Evolutionary conservation across 2,113 vertebrate species (phyloP).

Genomic region (Shinisaurus crocodilurus): DNA sequence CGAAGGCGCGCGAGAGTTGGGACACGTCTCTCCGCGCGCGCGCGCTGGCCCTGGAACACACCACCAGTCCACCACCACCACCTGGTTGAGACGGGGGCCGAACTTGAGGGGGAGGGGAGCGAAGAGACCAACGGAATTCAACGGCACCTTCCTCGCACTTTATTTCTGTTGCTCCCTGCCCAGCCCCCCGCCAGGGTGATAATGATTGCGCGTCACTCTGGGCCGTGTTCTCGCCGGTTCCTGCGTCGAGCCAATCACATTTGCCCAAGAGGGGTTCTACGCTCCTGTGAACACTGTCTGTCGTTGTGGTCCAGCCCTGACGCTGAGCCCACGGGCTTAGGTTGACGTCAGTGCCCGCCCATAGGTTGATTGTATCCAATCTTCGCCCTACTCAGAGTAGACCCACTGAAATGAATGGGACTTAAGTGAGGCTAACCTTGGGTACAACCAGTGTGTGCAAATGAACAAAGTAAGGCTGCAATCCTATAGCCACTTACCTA

Average conservation of each 20-base stretch:
- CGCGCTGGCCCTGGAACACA: background rate
- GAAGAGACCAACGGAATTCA: background rate
- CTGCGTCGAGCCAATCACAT: background rate
- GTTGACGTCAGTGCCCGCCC: background rate
- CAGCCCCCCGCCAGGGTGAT: too few species aligned
- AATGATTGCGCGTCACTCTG: background rate
- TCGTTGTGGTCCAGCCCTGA: background rate
- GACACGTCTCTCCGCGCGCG: background rate
- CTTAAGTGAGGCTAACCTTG: too few species aligned
- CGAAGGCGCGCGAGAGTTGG: too few species aligned
- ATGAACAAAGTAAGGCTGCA: too few species aligned
- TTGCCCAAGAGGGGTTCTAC: background rate
- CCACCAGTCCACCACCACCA: too few species aligned
- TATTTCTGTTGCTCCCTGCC: too few species aligned
- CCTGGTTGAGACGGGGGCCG: background rate
- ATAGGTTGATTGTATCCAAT: too few species aligned
- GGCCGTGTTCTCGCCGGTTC: background rate
- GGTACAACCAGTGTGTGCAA: too few species aligned
- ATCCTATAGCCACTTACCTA: too few species aligned
- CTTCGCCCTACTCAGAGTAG: too few species aligned
- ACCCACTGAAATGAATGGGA: too few species aligned
- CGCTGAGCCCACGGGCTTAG: background rate
- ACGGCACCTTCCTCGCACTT: background rate
- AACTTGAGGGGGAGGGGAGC: background rate
- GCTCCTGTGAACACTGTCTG: too few species aligned